Evolutionary conservation across 2,888 invertebrate genomes (phyloP).

Genomic region (Hypsopygia costalis): DNA sequence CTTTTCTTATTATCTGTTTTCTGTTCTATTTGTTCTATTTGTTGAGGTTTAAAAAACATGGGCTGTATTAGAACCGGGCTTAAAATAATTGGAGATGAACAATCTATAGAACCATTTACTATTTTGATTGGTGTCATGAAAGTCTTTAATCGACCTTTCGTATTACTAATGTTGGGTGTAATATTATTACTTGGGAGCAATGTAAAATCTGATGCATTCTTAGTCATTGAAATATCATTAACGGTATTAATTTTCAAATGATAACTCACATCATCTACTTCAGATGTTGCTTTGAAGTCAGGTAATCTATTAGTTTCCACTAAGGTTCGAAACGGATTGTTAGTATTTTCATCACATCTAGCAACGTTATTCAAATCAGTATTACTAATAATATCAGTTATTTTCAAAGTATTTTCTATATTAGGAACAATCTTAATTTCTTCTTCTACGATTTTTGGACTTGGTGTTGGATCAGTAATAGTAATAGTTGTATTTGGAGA

Average conservation of each 20-base stretch:
- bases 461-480: not conserved
- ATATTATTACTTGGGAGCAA: not conserved
- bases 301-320: conserved; percentile 13
- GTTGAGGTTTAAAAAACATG: conserved; percentile 45
- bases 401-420: conserved; percentile 8
- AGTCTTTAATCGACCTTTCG: conserved; percentile 34
- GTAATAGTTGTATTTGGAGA: not conserved
- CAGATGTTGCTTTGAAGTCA: conserved; percentile 13
- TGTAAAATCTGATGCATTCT: conserved; percentile 16
- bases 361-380: not conserved
- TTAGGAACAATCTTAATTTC: conserved; percentile 8
- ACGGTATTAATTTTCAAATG: conserved; percentile 65
- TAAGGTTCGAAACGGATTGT: conserved; percentile 24
- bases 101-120: conserved; percentile 34
- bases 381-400: not conserved
- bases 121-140: conserved; percentile 54
- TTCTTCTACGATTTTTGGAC: not conserved
- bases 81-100: conserved; percentile 51
- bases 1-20: conserved; percentile 36
- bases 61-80: conserved; percentile 66
- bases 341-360: conserved; percentile 6
- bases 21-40: conserved; percentile 16
- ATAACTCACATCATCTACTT: conserved; percentile 52
- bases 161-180: conserved; percentile 17
- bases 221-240: conserved; percentile 39